Evolutionary conservation across 2,797 vertebrate genomes (phyloP).

Genomic region (Dromococcyx pavoninus): DNA sequence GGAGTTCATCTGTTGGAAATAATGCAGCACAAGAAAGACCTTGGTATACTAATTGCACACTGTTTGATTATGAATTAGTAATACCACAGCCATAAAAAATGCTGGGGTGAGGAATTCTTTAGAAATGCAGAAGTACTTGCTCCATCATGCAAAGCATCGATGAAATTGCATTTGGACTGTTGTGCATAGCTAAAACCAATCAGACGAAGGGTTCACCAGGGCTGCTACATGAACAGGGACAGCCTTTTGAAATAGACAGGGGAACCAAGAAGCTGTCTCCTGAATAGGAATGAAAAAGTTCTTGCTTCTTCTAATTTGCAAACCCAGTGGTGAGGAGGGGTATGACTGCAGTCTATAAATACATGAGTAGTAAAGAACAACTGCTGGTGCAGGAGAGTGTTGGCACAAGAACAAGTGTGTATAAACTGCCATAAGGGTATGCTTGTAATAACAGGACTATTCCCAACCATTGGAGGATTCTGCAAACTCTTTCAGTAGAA

Average conservation of each 20-base stretch:
- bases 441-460: background rate
- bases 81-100: background rate
- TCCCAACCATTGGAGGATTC: background rate
- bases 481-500: background rate
- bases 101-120: background rate
- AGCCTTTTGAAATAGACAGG: background rate
- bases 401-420: background rate
- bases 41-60: background rate
- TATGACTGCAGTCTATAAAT: background rate
- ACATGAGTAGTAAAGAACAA: background rate
- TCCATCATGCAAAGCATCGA: rapidly evolving
- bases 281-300: background rate
- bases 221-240: background rate
- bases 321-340: background rate
- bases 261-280: background rate
- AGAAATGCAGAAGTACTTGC: background rate
- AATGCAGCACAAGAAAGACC: background rate
- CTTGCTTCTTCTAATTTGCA: background rate
- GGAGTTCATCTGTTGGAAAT: background rate
- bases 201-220: background rate
- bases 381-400: background rate
- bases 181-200: too few relatives aligned
- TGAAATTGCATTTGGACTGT: background rate
- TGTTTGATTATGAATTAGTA: background rate
- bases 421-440: background rate